Evolutionary conservation across 2,888 invertebrate species (phyloP), one percentile per base, ranked within the genome.

Genomic region (Gastracanthus pulcherrimus): DNA sequence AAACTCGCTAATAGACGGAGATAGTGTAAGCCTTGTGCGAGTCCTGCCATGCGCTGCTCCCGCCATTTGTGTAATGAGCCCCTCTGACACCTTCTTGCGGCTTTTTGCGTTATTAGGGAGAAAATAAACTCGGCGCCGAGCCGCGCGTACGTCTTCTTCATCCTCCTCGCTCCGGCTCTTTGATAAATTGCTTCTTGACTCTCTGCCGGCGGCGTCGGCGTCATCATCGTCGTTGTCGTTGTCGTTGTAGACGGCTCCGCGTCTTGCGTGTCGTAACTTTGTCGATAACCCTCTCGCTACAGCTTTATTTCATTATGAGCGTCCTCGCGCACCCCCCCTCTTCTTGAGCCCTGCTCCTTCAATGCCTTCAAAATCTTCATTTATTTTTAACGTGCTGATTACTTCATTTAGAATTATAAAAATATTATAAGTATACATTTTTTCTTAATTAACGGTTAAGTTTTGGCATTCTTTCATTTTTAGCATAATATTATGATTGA

Each of bases 21-120:
- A 45, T 11, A 7, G 9, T 29, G 11, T 5, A 77, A 74, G 31
- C 67, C 13, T 13, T 55, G 69, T 64, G 76, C 80, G 71, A 7
- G 11, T 2, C 23, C 23, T 55, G 26, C 26, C 26, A 55, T 55
- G 55, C 55, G 26, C 55, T n/a, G n/a, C n/a, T 34, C 69, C 16
- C 51, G 69, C 80, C 84, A 84, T 84, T 80, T 81, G 80, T 82
- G 76, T 76, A 83, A 84, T 83, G 67, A 84, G 76, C 60, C 66
- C 76, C 29, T 11, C 31, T 74, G 74, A 76, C 83, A 80, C 82
- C 76, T 72, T 64, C 76, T 69, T 58, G 70, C 51, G 78, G 80
- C 55, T 81, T 82, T 80, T 70, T 66, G 71, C 77, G 69, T 82
- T 82, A 84, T 83, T 82, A 78, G 55, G 71, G 71, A 80, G 79